phyloP scores from a whole-genome alignment of 2,113 vertebrate genomes.

The Campylomormyrus tamandua region DNA sequence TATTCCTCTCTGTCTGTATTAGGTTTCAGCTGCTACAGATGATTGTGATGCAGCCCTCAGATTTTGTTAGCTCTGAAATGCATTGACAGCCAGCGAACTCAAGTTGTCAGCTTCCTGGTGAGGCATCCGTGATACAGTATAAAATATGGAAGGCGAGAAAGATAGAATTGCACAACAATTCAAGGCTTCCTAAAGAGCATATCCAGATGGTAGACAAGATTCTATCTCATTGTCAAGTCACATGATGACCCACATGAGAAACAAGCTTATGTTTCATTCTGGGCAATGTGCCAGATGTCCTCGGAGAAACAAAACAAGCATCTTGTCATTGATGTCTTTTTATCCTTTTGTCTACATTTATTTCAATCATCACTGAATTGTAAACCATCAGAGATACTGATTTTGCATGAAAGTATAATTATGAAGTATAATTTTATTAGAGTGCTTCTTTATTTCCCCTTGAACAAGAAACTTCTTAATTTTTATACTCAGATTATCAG shows the following conservation, averaged over 20 bases:
- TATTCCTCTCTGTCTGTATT: not conserved
- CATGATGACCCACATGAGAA: not conserved
- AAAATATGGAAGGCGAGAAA: not conserved
- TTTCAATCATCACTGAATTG: not conserved
- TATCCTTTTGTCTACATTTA: not conserved
- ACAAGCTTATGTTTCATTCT: conserved; percentile 3
- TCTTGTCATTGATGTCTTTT: not conserved
- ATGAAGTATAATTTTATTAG: not conserved
- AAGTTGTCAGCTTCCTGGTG: not conserved
- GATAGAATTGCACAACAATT: not conserved
- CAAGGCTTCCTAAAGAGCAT: not conserved
- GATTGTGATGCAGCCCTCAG: not conserved
- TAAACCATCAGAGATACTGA: not conserved
- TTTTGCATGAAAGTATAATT: not conserved
- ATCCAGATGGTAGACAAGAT: not conserved
- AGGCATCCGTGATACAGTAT: not conserved
- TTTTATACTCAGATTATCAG: not conserved
- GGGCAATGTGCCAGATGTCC: not conserved
- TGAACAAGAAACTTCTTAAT: not conserved
- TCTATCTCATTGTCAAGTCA: not conserved
- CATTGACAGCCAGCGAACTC: not conserved
- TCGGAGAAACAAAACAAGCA: not conserved
- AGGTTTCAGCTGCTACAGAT: not conserved
- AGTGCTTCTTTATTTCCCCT: not conserved
- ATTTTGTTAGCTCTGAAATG: not conserved